phyloP scores from a whole-genome alignment of 2,113 vertebrate species.

The Gobius niger region DNA sequence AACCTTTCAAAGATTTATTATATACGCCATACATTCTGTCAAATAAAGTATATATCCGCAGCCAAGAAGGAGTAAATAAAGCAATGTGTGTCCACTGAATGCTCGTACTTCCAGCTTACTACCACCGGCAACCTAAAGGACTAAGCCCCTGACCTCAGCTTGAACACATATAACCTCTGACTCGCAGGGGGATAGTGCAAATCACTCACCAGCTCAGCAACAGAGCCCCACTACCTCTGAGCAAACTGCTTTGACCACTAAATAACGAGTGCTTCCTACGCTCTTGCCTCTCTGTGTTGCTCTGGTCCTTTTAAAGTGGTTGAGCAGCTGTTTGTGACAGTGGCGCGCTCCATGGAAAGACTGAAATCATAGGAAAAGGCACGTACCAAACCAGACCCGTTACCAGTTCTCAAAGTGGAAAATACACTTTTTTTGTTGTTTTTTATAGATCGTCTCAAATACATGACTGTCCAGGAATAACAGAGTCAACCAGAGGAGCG shows the following conservation, averaged over 20 bases:
- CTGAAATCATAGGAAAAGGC: conserved; percentile 59
- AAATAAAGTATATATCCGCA: not conserved
- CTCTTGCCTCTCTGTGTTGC: conserved; percentile 31
- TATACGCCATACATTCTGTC: not conserved
- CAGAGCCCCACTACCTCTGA: not conserved
- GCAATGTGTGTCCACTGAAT: conserved; percentile 4
- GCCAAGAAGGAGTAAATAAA: not conserved
- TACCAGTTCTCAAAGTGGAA: conserved; percentile 20
- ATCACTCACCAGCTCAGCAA: conserved; percentile 24
- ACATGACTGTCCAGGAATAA: conserved; percentile 16
- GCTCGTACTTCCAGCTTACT: conserved; percentile 21
- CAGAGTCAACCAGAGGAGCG: not conserved
- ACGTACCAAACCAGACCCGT: conserved; percentile 31
- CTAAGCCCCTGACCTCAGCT: conserved; percentile 28
- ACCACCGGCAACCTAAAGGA: conserved; percentile 23
- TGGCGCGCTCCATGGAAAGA: conserved; percentile 55
- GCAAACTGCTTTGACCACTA: conserved; percentile 45
- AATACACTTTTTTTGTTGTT: conserved; percentile 11
- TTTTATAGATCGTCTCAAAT: conserved; percentile 1
- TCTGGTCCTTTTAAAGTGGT: conserved; percentile 52
- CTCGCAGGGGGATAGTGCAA: conserved; percentile 16
- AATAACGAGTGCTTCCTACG: conserved; percentile 33
- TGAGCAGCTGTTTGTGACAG: conserved; percentile 50
- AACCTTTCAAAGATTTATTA: no score
- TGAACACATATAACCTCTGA: conserved; percentile 34